These are phyloP conservation scores for Gymnarchus niloticus DNA, from an alignment of 2,113 vertebrate species.

Conservation along the genomic window DNA sequence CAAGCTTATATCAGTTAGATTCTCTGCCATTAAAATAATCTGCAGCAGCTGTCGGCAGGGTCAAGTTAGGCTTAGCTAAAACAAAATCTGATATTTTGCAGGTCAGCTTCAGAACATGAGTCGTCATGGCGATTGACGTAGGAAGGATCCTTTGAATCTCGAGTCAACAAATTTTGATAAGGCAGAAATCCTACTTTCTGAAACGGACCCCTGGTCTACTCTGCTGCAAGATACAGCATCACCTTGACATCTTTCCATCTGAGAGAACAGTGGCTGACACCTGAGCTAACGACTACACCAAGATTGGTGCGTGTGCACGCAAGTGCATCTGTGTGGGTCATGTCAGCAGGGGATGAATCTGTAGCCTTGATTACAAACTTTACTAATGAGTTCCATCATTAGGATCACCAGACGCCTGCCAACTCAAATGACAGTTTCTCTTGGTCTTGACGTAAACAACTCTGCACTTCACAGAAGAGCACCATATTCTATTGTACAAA, in stretches of 20 bases:
- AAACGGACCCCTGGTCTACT: too few relatives aligned
- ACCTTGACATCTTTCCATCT: neutral
- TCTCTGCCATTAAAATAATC: too few relatives aligned
- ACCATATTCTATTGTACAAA: neutral
- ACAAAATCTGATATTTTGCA: too few relatives aligned
- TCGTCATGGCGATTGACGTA: too few relatives aligned
- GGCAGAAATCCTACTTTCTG: too few relatives aligned
- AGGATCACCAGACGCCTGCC: neutral
- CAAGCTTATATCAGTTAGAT: too few relatives aligned
- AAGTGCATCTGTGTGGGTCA: neutral
- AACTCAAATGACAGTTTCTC: neutral
- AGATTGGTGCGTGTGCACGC: neutral
- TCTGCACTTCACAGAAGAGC: neutral
- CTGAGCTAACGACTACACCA: neutral
- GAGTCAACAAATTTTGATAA: too few relatives aligned
- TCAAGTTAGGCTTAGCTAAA: too few relatives aligned
- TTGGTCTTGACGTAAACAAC: neutral
- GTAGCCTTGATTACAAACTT: neutral
- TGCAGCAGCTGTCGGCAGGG: too few relatives aligned
- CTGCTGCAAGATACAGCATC: neutral
- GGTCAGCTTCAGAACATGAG: too few relatives aligned
- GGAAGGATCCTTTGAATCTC: too few relatives aligned
- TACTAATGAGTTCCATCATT: constrained; percentile 11
- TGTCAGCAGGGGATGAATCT: neutral
- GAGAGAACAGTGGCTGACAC: neutral